phyloP scores from a whole-genome alignment of 2,113 vertebrate genomes.

The Meles meles region DNA sequence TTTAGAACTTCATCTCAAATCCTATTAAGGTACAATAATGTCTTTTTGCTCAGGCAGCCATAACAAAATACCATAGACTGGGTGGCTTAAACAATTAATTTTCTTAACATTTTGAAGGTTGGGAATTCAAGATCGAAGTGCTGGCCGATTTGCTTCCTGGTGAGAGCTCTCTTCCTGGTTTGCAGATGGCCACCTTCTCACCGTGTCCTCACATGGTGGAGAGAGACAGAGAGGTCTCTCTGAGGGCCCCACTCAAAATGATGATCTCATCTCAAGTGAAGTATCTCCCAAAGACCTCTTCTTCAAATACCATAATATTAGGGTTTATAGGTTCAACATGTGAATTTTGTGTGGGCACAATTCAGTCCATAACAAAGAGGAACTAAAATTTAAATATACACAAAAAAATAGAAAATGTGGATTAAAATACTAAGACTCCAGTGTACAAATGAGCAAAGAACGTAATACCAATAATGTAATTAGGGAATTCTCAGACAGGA shows the following conservation, averaged over 20 bases:
- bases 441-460: not conserved
- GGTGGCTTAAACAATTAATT: not conserved
- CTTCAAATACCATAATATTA: not conserved
- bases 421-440: not conserved
- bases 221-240: not conserved
- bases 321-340: not conserved
- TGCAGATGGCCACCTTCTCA: not conserved
- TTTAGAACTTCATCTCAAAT: not conserved
- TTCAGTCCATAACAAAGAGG: not conserved
- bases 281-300: not conserved
- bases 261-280: not conserved
- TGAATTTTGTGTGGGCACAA: not conserved
- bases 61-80: not conserved
- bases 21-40: not conserved
- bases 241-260: not conserved
- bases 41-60: not conserved
- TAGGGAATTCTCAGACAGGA: not conserved
- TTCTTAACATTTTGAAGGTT: not conserved
- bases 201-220: not conserved
- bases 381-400: not conserved
- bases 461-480: not conserved
- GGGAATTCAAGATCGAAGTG: not conserved
- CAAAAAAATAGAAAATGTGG: not conserved
- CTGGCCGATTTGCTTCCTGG: not conserved
- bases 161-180: not conserved